Percentiles rank a stretch among this genome's conserved stretches.
Conservation (phyloP, 35 echinoderm and acorn worm species). For the Apostichopus parvimensis region DNA sequence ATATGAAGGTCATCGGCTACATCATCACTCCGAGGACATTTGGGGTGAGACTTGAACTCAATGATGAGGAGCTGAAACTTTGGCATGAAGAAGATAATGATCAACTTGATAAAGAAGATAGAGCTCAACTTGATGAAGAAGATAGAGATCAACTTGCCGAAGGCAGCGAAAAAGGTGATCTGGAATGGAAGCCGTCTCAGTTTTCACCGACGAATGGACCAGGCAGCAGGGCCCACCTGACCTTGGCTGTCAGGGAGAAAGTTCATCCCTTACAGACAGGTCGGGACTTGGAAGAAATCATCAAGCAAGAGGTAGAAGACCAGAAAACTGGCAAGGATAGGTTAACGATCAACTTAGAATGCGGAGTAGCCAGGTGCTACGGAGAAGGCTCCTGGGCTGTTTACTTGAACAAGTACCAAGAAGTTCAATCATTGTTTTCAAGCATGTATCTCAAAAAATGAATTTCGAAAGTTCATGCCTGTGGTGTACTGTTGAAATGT, state of each 20-base stretch:
- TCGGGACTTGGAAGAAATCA: conserved; percentile 67
- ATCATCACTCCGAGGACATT: conserved; percentile 79
- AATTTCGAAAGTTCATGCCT: too few species aligned
- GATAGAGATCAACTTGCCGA: neutral
- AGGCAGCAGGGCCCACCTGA: conserved; percentile 82
- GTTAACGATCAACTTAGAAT: conserved; percentile 19
- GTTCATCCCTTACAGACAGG: conserved; percentile 73
- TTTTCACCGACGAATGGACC: conserved; percentile 79
- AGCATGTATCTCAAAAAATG: conserved; percentile 27
- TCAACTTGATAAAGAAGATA: neutral
- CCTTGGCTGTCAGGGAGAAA: conserved; percentile 45
- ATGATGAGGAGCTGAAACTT: conserved; percentile 45
- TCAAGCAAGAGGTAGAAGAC: conserved; percentile 59
- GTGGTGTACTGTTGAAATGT: too few species aligned
- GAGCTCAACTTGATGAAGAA: neutral
- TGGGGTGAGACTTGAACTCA: conserved; percentile 75
- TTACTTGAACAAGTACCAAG: conserved; percentile 60
- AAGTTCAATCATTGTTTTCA: conserved; percentile 50
- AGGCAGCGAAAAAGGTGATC: neutral
- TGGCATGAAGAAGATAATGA: conserved; percentile 52
- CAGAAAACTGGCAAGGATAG: neutral
- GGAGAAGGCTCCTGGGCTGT: conserved; percentile 74
- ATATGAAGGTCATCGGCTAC: conserved; percentile 69
- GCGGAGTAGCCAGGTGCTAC: conserved; percentile 67
- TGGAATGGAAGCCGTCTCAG: conserved; percentile 19